Evolutionary conservation across 1,140 invertebrate species (phyloP), one percentile per base, ranked within the genome.

Genomic region (Cydia splendana): DNA sequence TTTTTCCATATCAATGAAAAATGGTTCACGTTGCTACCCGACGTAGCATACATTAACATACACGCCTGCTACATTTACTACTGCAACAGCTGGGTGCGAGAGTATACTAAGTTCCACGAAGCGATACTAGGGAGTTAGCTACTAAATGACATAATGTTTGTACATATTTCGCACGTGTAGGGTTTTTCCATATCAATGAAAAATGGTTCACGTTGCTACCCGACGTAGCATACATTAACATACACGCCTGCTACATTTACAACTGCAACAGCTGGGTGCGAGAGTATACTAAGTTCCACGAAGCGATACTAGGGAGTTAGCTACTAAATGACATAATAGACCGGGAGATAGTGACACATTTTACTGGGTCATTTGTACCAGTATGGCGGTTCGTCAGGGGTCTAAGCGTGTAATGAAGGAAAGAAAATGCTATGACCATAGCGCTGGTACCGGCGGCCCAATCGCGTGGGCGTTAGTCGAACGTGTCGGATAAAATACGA

Each of bases 181-280:
- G 7, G 45, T 48, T 48, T 48, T 12, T 3, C 45, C 45, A 15
- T 48, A 15, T 48, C 12, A 48, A 1, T 18, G 98, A 98, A 88
- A 99, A 99, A 88, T 99, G 98, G 98, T 99, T 99, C 93, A 97
- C 98, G 81, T 98, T 99, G n/a, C 93, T 99, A 76, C 98, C 98
- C 0, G 96, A 98, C 84, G 96, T 98, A 65, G 98, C 45, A 4
- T 48, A 48, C 45, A 48, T 45, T 98, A 99, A 99, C 87, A 97
- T 99, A 42, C 38, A 42, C 38, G 96, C 97, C 0, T 97, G 97
- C 48, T 99, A 99, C 87, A 97, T 99, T 77, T 99, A 99, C 90
- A 99, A 99, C 93, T 99, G 98, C 86, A 99, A 99, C 88, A 98
- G 97, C 74, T 99, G 98, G 98, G 98, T 99, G 34, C 94, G 98